Conservation (phyloP, 2,888 invertebrate genomes). For the Drosophila nr. perissopoda region DNA sequence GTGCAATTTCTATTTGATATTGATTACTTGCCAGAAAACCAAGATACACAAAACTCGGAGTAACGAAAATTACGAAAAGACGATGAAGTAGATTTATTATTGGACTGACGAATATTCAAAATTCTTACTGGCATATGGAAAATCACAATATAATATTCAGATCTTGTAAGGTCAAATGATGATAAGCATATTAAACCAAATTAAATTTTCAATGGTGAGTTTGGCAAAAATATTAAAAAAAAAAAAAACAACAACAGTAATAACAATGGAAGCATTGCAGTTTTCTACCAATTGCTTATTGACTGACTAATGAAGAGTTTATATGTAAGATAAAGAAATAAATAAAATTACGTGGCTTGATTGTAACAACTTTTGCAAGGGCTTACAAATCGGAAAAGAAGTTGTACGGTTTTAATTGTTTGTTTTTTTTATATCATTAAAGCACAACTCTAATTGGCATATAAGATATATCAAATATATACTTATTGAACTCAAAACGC, state of each 20-base stretch:
- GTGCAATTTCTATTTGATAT: constrained; percentile 66
- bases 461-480: constrained; percentile 8
- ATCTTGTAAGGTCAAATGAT: not conserved
- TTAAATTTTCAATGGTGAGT: not conserved
- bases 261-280: not conserved
- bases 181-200: not conserved
- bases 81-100: not conserved
- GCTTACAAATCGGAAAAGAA: not conserved
- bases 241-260: not conserved
- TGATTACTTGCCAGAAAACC: constrained; percentile 75
- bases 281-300: not conserved
- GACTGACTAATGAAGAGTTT: not conserved
- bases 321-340: not conserved
- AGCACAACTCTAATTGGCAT: constrained; percentile 51
- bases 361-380: not conserved
- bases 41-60: constrained; percentile 61
- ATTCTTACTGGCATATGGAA: not conserved
- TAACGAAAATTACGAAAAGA: constrained; percentile 13
- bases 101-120: not conserved
- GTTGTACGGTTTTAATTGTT: not conserved
- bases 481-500: constrained; percentile 4
- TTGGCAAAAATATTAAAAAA: not conserved
- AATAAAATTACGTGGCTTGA: not conserved
- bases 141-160: not conserved
- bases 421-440: constrained; percentile 33